phyloP scores from a whole-genome alignment of 2,797 vertebrate species.

The Percopsis omiscomaycus region DNA sequence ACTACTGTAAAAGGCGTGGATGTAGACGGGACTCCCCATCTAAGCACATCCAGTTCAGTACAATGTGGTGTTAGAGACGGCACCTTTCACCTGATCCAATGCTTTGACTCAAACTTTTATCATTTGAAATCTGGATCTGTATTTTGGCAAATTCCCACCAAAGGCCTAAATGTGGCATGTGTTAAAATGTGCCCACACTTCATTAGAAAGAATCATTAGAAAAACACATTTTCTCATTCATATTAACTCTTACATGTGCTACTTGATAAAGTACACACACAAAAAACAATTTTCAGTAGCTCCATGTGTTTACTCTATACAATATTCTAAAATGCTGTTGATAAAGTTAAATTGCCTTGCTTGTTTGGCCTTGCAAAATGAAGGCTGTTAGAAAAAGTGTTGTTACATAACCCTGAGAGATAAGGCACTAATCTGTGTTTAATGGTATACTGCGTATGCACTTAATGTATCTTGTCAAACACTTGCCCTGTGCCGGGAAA shows the following conservation, averaged over 20 bases:
- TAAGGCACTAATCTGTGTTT: not conserved
- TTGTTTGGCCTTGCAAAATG: not conserved
- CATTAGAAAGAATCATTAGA: not conserved
- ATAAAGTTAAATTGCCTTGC: not conserved
- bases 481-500: not conserved
- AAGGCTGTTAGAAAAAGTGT: not conserved
- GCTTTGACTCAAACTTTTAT: not conserved
- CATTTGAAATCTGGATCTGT: not conserved
- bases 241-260: no score
- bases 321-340: not conserved
- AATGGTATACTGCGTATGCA: not conserved
- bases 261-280: no score
- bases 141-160: not conserved
- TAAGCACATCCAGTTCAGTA: slow-evolving; percentile 7
- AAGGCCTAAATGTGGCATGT: slow-evolving; percentile 2
- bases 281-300: no score
- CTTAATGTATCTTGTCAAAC: not conserved
- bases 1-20: not conserved
- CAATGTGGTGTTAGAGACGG: no score
- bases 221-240: no score
- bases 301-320: no score
- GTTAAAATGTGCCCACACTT: not conserved
- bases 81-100: not conserved
- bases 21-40: slow-evolving; percentile 22
- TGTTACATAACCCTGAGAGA: not conserved